Evolutionary conservation across 2,797 vertebrate species (phyloP).

Genomic region (Macrochelys suwanniensis): DNA sequence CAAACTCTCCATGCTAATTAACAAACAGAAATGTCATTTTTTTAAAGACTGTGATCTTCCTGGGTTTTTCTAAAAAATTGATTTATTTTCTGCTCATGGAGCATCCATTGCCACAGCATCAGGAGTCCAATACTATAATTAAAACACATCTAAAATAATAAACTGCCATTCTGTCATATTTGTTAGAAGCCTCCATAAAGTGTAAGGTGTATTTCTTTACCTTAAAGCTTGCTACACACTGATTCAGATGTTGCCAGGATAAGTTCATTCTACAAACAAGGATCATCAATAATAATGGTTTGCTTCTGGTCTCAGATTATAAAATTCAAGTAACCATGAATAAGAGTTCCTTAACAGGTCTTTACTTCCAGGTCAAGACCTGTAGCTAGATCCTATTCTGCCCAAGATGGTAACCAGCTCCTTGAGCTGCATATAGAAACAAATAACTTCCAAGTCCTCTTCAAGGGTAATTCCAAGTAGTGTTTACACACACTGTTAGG

Average conservation of each 20-base stretch:
- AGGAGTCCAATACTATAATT: neutral
- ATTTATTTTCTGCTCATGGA: neutral
- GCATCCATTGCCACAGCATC: neutral
- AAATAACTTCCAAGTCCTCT: neutral
- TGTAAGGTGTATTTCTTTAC: neutral
- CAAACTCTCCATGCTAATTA: neutral
- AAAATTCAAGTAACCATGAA: neutral
- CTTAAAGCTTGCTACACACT: neutral
- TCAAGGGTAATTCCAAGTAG: neutral
- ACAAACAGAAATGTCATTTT: constrained; percentile 29
- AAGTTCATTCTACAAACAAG: neutral
- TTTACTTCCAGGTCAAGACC: neutral
- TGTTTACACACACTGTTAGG: too few relatives aligned
- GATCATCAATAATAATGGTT: neutral
- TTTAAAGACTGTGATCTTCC: neutral
- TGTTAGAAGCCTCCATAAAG: neutral
- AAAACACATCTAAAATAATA: neutral
- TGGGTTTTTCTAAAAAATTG: neutral
- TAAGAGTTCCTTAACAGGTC: neutral
- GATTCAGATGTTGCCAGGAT: neutral
- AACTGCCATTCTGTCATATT: neutral
- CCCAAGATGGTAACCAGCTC: neutral
- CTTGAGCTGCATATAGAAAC: neutral
- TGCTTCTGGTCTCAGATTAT: fast-evolving
- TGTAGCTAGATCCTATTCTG: neutral